A percentile compares a stretch with the other conserved stretches of the same genome.
phyloP scores from a whole-genome alignment of 2,888 invertebrate species.

The Yponomeuta sedellus region DNA sequence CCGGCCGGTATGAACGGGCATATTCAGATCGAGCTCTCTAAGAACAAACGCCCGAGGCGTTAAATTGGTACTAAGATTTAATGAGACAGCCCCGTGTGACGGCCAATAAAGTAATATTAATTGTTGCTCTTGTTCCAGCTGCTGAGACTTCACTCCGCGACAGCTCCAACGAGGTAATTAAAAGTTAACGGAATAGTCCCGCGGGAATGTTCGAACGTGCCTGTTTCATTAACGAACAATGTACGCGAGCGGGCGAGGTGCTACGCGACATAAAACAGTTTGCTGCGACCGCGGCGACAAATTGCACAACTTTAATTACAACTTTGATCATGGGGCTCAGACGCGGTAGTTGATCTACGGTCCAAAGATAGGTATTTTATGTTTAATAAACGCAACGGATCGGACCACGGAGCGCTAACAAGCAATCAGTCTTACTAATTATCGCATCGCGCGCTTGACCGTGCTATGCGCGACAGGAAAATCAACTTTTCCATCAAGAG shows the following conservation, averaged over 20 bases:
- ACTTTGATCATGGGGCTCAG: background rate
- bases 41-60: background rate
- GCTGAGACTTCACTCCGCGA: slow-evolving; percentile 25
- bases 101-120: slow-evolving; percentile 8
- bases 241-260: slow-evolving; percentile 17
- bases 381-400: background rate
- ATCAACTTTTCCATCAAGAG: slow-evolving; percentile 5
- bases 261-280: background rate
- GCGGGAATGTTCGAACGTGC: slow-evolving; percentile 27
- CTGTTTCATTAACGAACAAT: slow-evolving; percentile 26
- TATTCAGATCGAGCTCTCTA: background rate
- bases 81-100: slow-evolving; percentile 4
- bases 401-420: background rate
- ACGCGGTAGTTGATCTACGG: background rate
- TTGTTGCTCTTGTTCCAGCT: slow-evolving; percentile 41
- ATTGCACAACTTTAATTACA: background rate
- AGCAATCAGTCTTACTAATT: slow-evolving; percentile 11
- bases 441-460: background rate
- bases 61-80: background rate
- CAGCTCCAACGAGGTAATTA: slow-evolving; percentile 48
- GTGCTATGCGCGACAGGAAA: background rate
- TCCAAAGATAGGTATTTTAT: background rate
- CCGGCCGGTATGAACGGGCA: background rate
- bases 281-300: background rate
- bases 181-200: slow-evolving; percentile 31